Evolutionary conservation across 2,888 invertebrate species (phyloP).

Genomic region (Phragmatobia fuliginosa): DNA sequence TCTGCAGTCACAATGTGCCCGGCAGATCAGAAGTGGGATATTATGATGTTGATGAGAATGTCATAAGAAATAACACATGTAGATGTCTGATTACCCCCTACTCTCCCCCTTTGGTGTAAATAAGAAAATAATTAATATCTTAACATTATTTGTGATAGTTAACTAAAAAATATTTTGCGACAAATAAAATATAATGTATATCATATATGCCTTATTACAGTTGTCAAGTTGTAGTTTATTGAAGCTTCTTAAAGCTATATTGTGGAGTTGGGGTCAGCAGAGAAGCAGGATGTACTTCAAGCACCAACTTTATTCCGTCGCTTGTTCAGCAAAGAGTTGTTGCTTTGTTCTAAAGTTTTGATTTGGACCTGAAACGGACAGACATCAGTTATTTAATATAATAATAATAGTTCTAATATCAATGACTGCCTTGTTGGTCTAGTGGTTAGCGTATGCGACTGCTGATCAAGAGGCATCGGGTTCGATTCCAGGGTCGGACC

Average conservation of each 20-base stretch:
- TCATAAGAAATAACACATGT: neutral
- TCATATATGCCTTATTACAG: slow-evolving; percentile 7
- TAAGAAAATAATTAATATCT: neutral
- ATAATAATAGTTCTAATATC: no score
- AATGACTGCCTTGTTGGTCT: no score
- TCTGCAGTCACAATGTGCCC: no score
- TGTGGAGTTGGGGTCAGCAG: slow-evolving; percentile 6
- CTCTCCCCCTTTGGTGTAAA: neutral
- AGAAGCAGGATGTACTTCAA: slow-evolving; percentile 49
- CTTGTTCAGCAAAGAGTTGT: slow-evolving; percentile 96
- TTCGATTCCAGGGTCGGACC: no score
- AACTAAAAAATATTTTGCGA: neutral
- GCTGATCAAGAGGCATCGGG: no score
- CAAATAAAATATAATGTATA: neutral
- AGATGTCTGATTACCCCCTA: neutral
- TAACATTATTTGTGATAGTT: neutral
- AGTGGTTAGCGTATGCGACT: no score
- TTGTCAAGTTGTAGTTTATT: slow-evolving; percentile 8
- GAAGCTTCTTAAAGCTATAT: slow-evolving; percentile 35
- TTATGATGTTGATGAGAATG: no score
- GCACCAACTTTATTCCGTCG: slow-evolving; percentile 88
- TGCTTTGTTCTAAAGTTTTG: slow-evolving; percentile 96
- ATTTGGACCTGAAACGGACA: slow-evolving; percentile 90
- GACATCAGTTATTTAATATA: neutral
- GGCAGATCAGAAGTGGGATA: no score